These are phyloP conservation scores for Danio kyathit DNA, from an alignment of 2,797 vertebrate species.

Conservation along the genomic window DNA sequence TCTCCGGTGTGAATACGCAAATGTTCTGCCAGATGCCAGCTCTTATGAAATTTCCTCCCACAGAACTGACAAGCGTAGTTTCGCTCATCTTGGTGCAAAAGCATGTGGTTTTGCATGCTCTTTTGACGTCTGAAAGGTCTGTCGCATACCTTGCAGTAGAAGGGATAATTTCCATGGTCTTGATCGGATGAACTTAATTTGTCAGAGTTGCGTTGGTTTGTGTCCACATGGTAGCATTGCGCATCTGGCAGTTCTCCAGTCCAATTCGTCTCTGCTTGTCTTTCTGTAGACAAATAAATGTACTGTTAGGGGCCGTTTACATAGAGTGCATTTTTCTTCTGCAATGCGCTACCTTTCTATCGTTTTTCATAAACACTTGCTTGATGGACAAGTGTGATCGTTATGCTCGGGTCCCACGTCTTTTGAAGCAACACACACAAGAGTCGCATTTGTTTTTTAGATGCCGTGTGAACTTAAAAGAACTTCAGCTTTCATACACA, in stretches of 20 bases:
- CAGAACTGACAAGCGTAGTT: conserved; percentile 40
- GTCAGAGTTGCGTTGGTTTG: not conserved
- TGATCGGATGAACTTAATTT: not conserved
- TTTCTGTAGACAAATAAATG: conserved; percentile 4
- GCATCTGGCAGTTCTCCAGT: not conserved
- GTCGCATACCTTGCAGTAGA: conserved; percentile 39
- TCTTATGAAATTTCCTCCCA: conserved; percentile 17
- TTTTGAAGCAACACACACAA: too few species aligned
- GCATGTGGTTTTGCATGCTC: conserved; percentile 43
- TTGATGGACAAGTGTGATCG: too few species aligned
- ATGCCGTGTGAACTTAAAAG: too few species aligned
- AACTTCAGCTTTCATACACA: too few species aligned
- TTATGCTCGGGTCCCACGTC: too few species aligned
- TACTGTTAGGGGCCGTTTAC: too few species aligned
- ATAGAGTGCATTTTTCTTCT: too few species aligned
- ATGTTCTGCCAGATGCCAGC: conserved; percentile 42
- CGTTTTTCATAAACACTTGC: too few species aligned
- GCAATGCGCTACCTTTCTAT: too few species aligned
- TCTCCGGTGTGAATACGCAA: conserved; percentile 57
- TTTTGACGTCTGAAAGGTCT: conserved; percentile 50
- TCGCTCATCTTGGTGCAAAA: conserved; percentile 46
- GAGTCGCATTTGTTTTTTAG: too few species aligned
- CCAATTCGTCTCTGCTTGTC: not conserved
- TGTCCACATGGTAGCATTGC: not conserved
- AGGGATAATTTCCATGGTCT: not conserved